phyloP scores from a whole-genome alignment of 2,113 vertebrate genomes.

The Diadophis punctatus region DNA sequence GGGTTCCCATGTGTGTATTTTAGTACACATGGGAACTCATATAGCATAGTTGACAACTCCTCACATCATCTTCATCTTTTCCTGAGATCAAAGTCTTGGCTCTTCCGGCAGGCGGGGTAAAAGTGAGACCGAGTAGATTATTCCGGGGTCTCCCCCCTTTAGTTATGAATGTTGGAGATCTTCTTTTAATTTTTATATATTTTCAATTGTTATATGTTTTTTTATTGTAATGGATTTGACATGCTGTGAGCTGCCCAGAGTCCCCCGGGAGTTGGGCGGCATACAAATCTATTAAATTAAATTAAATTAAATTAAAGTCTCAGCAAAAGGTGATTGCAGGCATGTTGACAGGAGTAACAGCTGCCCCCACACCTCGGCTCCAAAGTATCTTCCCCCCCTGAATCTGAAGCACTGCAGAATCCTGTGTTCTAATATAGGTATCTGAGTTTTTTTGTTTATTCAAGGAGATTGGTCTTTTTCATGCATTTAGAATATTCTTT shows the following conservation, averaged over 20 bases:
- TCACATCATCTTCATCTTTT: background rate
- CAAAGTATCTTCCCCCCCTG: background rate
- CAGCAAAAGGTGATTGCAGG: background rate
- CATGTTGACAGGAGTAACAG: background rate
- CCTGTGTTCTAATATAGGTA: background rate
- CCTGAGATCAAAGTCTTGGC: background rate
- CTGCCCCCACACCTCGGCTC: background rate
- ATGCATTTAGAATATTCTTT: background rate
- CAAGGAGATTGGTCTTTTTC: background rate
- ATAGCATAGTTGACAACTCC: background rate
- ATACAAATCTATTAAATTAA: too few species aligned
- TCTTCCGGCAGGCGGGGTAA: too few species aligned
- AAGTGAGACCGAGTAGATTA: too few species aligned
- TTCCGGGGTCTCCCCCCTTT: too few species aligned
- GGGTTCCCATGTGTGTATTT: background rate
- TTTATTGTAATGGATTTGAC: too few species aligned
- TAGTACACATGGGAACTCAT: background rate
- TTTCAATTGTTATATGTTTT: too few species aligned
- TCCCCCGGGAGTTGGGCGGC: too few species aligned
- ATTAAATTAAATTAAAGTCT: too few species aligned
- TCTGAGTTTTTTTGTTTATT: background rate
- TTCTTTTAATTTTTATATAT: too few species aligned
- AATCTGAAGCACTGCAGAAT: background rate
- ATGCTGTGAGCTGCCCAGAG: too few species aligned
- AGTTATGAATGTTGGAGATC: too few species aligned